Evolutionary conservation across 2,797 vertebrate species (phyloP).

Genomic region (Catostomus latipinnis): DNA sequence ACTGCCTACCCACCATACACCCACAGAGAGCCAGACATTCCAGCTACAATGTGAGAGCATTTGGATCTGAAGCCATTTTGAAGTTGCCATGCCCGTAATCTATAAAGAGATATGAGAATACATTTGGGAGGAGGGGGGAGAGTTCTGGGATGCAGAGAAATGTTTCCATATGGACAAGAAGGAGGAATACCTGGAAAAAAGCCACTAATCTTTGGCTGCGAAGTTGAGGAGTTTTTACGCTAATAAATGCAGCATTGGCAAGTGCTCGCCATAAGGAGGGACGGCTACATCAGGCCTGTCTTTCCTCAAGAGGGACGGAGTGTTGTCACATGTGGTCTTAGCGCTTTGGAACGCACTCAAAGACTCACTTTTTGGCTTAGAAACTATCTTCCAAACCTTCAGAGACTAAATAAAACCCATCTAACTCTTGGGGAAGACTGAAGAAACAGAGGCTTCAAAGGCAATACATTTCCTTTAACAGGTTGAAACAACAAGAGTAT

Average conservation of each 20-base stretch:
- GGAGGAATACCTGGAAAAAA: conserved; percentile 75
- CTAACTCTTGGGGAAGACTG: conserved; percentile 34
- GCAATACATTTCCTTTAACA: conserved; percentile 1
- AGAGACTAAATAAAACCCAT: conserved; percentile 19
- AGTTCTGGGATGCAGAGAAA: conserved; percentile 72
- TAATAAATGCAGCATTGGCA: conserved; percentile 66
- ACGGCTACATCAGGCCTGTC: conserved; percentile 61
- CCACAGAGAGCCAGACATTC: conserved; percentile 60
- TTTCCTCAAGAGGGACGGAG: conserved; percentile 65
- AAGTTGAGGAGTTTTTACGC: conserved; percentile 68
- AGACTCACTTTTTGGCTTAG: conserved; percentile 53
- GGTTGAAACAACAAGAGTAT: conserved; percentile 10
- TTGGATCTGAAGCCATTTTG: conserved; percentile 77
- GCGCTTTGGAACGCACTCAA: conserved; percentile 60
- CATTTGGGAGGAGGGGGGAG: conserved; percentile 57
- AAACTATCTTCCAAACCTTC: conserved; percentile 44
- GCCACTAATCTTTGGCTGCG: conserved; percentile 75
- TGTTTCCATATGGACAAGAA: conserved; percentile 77
- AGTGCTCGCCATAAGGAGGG: conserved; percentile 62
- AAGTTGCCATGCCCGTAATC: conserved; percentile 72
- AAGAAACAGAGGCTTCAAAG: conserved; percentile 32
- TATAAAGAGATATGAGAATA: conserved; percentile 67
- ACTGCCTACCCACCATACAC: conserved; percentile 57
- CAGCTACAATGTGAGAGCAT: conserved; percentile 62
- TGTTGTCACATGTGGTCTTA: conserved; percentile 62